Evolutionary conservation across 2,113 vertebrate genomes (phyloP).

Genomic region (Cairina moschata): DNA sequence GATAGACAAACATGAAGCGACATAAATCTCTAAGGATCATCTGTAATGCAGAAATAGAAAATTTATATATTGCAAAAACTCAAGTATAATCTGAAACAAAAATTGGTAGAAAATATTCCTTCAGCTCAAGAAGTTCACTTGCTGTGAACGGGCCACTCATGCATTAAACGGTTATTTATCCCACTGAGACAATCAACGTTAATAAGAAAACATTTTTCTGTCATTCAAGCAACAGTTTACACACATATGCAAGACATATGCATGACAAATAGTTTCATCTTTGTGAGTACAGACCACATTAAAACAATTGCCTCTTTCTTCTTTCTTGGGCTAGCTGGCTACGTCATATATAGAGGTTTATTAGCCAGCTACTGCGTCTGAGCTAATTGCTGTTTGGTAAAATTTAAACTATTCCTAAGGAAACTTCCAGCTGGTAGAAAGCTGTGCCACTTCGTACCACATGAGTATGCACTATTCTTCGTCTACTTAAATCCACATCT

Average conservation of each 20-base stretch:
- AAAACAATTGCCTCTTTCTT: background rate
- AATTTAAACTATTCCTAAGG: background rate
- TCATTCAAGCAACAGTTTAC: background rate
- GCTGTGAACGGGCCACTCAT: background rate
- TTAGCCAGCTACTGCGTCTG: background rate
- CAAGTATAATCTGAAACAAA: background rate
- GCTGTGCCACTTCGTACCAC: background rate
- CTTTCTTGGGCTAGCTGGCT: background rate
- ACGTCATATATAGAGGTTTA: background rate
- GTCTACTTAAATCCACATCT: background rate
- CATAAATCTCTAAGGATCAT: conserved; percentile 95
- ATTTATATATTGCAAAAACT: background rate
- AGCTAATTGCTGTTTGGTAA: background rate
- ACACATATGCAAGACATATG: background rate
- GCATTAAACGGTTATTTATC: background rate
- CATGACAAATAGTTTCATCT: background rate
- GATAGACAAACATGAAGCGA: conserved; percentile 93
- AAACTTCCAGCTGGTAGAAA: background rate
- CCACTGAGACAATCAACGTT: background rate
- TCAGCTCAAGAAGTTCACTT: background rate
- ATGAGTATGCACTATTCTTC: background rate
- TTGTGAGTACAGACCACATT: background rate
- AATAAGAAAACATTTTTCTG: background rate
- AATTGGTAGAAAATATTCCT: background rate
- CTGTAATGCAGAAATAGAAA: conserved; percentile 68